A percentile compares a stretch with the other conserved stretches of the same genome.
Conservation (phyloP, 2,113 vertebrate genomes). For the Crocuta crocuta region DNA sequence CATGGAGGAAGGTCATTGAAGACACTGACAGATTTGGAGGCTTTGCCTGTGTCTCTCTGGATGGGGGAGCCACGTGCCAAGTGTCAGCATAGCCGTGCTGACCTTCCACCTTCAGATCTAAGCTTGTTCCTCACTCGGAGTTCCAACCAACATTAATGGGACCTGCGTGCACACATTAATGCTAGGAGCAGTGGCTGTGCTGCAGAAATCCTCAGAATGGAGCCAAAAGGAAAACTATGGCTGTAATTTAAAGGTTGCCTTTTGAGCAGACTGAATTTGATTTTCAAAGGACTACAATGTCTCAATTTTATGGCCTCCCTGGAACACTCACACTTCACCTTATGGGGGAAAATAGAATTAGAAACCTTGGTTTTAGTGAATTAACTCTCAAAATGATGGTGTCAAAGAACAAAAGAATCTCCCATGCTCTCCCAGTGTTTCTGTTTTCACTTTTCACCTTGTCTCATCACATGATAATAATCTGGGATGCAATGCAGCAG, state of each 20-base stretch:
- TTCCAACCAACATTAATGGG: background rate
- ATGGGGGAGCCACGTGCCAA: background rate
- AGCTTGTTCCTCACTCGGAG: background rate
- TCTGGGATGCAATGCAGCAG: background rate
- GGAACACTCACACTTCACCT: background rate
- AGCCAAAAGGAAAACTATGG: background rate
- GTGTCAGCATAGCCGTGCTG: background rate
- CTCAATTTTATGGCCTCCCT: background rate
- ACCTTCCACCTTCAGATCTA: background rate
- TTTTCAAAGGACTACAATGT: conserved; percentile 8
- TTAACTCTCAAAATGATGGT: background rate
- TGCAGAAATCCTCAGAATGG: background rate
- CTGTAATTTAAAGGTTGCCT: conserved; percentile 10
- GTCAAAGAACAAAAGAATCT: background rate
- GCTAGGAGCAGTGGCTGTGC: background rate
- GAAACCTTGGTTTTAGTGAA: background rate
- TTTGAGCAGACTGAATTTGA: conserved; percentile 36
- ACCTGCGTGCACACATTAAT: background rate
- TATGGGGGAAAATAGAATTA: background rate
- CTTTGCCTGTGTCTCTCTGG: background rate
- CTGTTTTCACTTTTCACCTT: background rate
- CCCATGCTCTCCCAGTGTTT: background rate
- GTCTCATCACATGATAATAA: background rate
- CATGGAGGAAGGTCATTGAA: background rate
- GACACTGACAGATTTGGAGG: background rate